Base-by-base conservation (phyloP, 2,113 vertebrate genomes). In the Solenodon paradoxus region DNA sequence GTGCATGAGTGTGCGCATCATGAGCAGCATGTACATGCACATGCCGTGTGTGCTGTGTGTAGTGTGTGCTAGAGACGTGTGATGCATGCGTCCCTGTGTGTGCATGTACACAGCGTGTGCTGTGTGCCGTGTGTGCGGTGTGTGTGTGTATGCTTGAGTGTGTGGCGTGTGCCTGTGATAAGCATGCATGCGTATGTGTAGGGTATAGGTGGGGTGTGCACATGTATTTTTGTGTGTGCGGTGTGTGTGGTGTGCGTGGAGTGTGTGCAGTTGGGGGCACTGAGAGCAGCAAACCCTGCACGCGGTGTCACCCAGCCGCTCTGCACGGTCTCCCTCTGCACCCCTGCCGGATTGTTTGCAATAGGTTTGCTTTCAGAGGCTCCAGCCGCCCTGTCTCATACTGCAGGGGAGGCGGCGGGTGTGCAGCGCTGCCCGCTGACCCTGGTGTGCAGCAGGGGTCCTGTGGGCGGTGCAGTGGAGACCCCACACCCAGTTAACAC, bases 401-500 rank as follows among this genome's bases (percentile, higher is more conserved):
- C 20, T 5, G 0, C 4, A 26, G 53, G 9, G 30, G 90, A 77
- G 86, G 40, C 7, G n/a, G n/a, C n/a, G n/a, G n/a, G n/a, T n/a
- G n/a, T n/a, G n/a, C n/a, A n/a, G n/a, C n/a, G n/a, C n/a, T n/a
- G n/a, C n/a, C n/a, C n/a, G n/a, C n/a, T n/a, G n/a, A n/a, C n/a
- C n/a, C n/a, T n/a, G n/a, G n/a, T n/a, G 0, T 0, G 20, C 3
- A 77, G 22, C 4, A 3, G 59, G n/a, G 42, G 38, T 17, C n/a
- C 19, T 6, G 66, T 16, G n/a, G n/a, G 7, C 12, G 42, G 93
- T 9, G 12, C 2, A 2, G 0, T 28, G 9, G 0, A 74, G 94
- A 47, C 15, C 55, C 72, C 38, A 88, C 63, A 92, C n/a, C n/a
- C n/a, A n/a, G n/a, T 96, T 91, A 88, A 68, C 90, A 47, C 92